Base-by-base conservation (phyloP, 2,797 vertebrate genomes). In the Smutsia temminckii region DNA sequence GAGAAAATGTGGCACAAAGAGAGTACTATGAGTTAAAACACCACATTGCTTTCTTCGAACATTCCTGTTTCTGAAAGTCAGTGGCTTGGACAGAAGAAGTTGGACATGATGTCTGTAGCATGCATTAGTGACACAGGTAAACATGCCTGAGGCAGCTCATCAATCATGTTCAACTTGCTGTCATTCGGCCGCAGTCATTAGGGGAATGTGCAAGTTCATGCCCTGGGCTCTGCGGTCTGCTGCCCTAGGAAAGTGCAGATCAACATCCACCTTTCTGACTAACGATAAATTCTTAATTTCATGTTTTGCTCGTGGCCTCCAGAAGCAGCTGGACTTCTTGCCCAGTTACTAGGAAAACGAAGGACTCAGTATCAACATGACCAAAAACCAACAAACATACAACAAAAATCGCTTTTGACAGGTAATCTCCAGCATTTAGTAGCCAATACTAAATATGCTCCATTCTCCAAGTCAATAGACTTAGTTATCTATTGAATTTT, bases 81-180 rank as follows among this genome's bases (percentile, higher is more conserved):
- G 92, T 13, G 88, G n/a, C 23, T 40, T 29, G 32, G 34, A 29
- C 0, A 13, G 46, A 51, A 25, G 20, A 40, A 40, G 40, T 40
- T 40, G 40, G 40, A 40, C 40, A 4, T 40, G 40, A 71, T 85
- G 17, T 80, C 88, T 90, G 23, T 6, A 1, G 64, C 51, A 1
- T 40, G 57, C 61, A 49, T 85, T 68, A 34, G 59, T 1, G 4
- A 59, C 88, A 17, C 63, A 84, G 87, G 90, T 86, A 86, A 77
- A 89, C 63, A 71, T 18, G 74, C 95, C 78, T 0, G 0, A 6
- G 63, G 85, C 85, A 69, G 85, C 55, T 51, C 91, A 69, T 96
- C 3, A 0, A 64, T 95, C 95, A 42, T 37, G 13, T 55, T 79
- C 85, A 89, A 51, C 75, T 78, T 68, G 90, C 92, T 75, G 63